A percentile compares a stretch with the other conserved stretches of the same genome.
Evolutionary conservation across 2,797 vertebrate species (phyloP).

Genomic region (Leptatherina wallacei): DNA sequence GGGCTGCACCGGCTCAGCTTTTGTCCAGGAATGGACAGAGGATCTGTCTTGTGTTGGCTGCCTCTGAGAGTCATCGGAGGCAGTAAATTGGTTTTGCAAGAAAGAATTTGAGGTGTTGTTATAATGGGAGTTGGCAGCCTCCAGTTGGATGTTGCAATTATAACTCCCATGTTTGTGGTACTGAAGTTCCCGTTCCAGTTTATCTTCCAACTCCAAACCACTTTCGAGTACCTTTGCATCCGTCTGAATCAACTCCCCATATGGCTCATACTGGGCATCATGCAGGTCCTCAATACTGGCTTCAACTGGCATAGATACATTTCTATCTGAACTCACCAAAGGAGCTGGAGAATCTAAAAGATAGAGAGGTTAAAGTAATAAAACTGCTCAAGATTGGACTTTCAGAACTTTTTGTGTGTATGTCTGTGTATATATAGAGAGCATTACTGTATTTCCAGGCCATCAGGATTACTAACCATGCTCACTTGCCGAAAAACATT

Average conservation of each 20-base stretch:
- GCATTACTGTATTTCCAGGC: neutral
- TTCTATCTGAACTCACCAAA: slow-evolving; percentile 86
- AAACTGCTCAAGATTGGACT: neutral
- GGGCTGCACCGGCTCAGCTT: slow-evolving; percentile 54
- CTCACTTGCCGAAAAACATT: slow-evolving; percentile 78
- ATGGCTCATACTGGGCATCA: slow-evolving; percentile 13
- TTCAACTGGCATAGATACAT: slow-evolving; percentile 60
- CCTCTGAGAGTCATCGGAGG: slow-evolving; percentile 16
- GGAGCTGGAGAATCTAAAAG: slow-evolving; percentile 86
- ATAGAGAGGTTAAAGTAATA: slow-evolving; percentile 1
- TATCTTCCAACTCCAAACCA: slow-evolving; percentile 78
- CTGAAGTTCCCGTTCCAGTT: slow-evolving; percentile 88
- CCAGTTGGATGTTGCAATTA: slow-evolving; percentile 67
- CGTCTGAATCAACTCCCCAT: slow-evolving; percentile 41
- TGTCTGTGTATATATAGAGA: neutral
- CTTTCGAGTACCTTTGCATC: slow-evolving; percentile 44
- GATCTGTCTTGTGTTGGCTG: slow-evolving; percentile 61
- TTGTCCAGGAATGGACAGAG: slow-evolving; percentile 81
- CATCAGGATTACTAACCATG: neutral
- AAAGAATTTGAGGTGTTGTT: slow-evolving; percentile 12
- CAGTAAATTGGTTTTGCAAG: neutral
- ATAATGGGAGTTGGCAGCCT: neutral
- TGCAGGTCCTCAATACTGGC: slow-evolving; percentile 84
- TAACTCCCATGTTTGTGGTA: slow-evolving; percentile 89
- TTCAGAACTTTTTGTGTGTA: neutral